Evolutionary conservation across 2,888 invertebrate species (phyloP).

Genomic region (Fragum sueziense): DNA sequence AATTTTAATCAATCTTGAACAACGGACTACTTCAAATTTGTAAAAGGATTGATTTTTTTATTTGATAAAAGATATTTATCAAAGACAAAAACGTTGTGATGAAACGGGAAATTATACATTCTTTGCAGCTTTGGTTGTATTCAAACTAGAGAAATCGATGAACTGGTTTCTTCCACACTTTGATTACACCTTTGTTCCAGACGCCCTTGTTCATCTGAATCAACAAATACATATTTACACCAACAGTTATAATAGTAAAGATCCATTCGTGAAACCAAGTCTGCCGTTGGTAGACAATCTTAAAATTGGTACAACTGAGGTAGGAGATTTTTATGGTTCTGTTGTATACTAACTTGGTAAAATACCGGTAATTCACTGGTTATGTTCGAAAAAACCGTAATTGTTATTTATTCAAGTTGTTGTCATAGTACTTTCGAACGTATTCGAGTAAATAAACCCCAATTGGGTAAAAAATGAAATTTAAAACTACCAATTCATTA

Average conservation of each 20-base stretch:
- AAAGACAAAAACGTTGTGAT: too few species aligned
- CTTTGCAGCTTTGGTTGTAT: constrained; percentile 17
- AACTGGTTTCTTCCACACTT: not conserved
- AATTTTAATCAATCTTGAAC: too few species aligned
- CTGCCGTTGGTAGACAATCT: not conserved
- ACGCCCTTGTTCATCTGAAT: not conserved
- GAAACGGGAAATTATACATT: too few species aligned
- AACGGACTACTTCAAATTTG: too few species aligned
- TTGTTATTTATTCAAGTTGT: not conserved
- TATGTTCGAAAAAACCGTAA: not conserved
- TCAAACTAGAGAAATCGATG: not conserved
- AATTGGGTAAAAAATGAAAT: not conserved
- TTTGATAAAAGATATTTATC: too few species aligned
- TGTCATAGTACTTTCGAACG: not conserved
- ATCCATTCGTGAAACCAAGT: not conserved
- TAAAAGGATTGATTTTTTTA: too few species aligned
- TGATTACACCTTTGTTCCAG: not conserved
- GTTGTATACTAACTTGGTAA: not conserved
- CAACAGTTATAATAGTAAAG: not conserved
- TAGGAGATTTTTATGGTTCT: not conserved
- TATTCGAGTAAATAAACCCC: not conserved
- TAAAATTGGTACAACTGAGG: not conserved
- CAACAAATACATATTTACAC: constrained; percentile 11
- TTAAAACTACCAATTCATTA: too few species aligned
- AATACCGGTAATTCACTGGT: not conserved